Conservation (phyloP, 2,113 vertebrate species). For the Bagarius yarrelli region DNA sequence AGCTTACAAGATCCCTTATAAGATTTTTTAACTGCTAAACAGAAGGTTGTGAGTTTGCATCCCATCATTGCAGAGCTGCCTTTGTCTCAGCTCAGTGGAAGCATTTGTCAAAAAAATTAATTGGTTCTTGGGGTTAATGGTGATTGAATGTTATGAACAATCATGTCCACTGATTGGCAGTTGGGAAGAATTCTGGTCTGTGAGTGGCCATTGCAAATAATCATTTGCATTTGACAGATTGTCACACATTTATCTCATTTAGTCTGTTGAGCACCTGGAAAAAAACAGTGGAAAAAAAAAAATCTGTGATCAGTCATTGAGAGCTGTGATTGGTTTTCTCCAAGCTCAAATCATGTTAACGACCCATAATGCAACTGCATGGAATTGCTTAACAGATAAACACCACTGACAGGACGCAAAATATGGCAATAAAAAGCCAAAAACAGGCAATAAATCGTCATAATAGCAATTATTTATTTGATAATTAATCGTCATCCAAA, state of each 20-base stretch:
- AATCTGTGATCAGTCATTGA: not conserved
- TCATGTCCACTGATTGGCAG: not conserved
- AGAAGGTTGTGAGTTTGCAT: not conserved
- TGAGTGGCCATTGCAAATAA: not conserved
- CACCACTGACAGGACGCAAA: too few relatives aligned
- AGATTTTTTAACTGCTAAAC: not conserved
- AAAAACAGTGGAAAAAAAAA: not conserved
- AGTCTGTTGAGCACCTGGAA: too few relatives aligned
- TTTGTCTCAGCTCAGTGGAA: not conserved
- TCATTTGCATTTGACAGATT: not conserved
- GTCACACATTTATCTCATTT: too few relatives aligned
- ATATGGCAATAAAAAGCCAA: too few relatives aligned
- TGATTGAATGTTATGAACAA: not conserved
- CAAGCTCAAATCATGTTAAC: too few relatives aligned
- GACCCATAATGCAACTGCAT: too few relatives aligned
- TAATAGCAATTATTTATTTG: too few relatives aligned
- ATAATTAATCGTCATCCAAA: too few relatives aligned
- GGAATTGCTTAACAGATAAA: too few relatives aligned
- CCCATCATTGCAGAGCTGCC: not conserved
- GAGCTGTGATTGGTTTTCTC: not conserved
- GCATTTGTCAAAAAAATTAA: not conserved
- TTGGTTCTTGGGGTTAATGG: not conserved
- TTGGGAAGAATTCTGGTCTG: not conserved
- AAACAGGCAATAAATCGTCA: too few relatives aligned
- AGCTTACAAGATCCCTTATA: not conserved